Evolutionary conservation across 2,113 vertebrate species (phyloP).

Genomic region (Onychostruthus taczanowskii): DNA sequence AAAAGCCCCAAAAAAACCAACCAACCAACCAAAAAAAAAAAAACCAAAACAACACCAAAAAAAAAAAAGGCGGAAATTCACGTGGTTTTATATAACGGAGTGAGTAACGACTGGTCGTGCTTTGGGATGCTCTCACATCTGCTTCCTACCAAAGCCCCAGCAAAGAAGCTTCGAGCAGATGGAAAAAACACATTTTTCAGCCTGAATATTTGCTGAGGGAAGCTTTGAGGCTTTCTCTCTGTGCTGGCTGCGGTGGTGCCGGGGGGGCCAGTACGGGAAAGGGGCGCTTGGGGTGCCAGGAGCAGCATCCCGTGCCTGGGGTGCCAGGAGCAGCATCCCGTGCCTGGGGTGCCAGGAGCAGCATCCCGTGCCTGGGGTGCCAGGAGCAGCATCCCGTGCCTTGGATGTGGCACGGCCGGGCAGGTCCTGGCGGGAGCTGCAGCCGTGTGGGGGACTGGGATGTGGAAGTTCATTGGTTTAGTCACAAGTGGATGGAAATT

Average conservation of each 20-base stretch:
- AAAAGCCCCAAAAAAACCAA: background rate
- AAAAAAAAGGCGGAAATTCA: background rate
- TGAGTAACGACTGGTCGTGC: background rate
- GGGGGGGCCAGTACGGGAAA: background rate
- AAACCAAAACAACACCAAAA: background rate
- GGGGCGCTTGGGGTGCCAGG: background rate
- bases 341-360: no score
- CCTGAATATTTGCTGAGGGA: background rate
- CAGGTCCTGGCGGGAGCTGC: accelerated
- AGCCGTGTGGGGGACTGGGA: accelerated
- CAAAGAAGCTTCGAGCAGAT: constrained; percentile 10
- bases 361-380: background rate
- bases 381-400: background rate
- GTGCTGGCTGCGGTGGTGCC: background rate
- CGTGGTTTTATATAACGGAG: constrained; percentile 23
- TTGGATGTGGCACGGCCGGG: accelerated
- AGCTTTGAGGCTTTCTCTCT: background rate
- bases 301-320: no score
- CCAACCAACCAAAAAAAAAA: background rate
- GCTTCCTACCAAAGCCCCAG: constrained; percentile 37
- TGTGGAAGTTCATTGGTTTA: background rate
- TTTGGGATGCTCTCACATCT: constrained; percentile 55
- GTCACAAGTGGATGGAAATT: constrained; percentile 1
- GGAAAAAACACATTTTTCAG: constrained; percentile 21
- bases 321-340: no score